A percentile compares a stretch with the other conserved stretches of the same genome.
Evolutionary conservation across 1,140 invertebrate genomes (phyloP).

Genomic region (Zaprionus ornatus): DNA sequence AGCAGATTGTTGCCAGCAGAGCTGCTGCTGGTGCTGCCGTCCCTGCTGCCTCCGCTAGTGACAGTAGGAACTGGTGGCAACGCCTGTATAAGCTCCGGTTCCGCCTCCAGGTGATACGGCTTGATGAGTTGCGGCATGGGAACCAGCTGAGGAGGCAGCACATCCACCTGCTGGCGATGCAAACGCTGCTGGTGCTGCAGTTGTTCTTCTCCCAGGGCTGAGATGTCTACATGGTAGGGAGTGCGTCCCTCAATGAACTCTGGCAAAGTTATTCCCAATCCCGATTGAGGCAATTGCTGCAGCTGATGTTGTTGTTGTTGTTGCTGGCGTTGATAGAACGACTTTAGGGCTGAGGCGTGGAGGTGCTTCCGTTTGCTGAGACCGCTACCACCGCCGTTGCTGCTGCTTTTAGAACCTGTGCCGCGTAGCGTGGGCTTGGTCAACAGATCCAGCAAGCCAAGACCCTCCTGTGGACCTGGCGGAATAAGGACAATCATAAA

Average conservation of each 20-base stretch:
- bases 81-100: constrained; percentile 76
- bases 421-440: constrained; percentile 67
- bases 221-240: constrained; percentile 85
- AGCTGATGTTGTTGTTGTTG: constrained; percentile 22
- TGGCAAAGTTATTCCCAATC: constrained; percentile 37
- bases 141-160: constrained; percentile 70
- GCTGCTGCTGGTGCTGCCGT: constrained; percentile 4
- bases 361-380: constrained; percentile 58
- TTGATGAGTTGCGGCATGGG: constrained; percentile 78
- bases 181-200: constrained; percentile 65
- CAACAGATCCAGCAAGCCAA: constrained; percentile 84
- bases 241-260: constrained; percentile 85
- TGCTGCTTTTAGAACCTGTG: constrained; percentile 25
- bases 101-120: constrained; percentile 75
- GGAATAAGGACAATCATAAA: constrained; percentile 87
- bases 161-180: constrained; percentile 79
- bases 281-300: constrained; percentile 24
- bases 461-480: constrained; percentile 81
- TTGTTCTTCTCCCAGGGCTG: constrained; percentile 57
- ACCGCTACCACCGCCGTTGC: constrained; percentile 2
- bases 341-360: constrained; percentile 45
- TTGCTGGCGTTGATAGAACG: constrained; percentile 48
- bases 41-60: constrained; percentile 18
- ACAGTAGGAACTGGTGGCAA: constrained; percentile 56
- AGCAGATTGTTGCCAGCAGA: constrained; percentile 56